phyloP scores from a whole-genome alignment of 2,888 invertebrate genomes.

The Corythucha ciliata region DNA sequence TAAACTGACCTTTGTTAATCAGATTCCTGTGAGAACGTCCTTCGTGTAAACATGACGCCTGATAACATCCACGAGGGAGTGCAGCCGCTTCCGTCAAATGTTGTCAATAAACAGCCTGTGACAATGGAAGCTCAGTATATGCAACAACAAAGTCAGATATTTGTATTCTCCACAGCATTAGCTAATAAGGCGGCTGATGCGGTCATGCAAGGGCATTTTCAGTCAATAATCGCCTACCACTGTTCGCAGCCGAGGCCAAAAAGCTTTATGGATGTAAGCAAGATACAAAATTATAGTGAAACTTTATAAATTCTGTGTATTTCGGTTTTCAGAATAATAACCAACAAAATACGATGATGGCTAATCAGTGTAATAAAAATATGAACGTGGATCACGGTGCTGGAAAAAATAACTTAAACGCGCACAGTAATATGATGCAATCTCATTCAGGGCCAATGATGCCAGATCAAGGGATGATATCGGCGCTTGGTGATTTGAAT shows the following conservation, averaged over 20 bases:
- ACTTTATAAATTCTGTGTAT: neutral
- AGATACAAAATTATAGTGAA: neutral
- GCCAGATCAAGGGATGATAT: constrained; percentile 32
- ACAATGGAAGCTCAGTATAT: constrained; percentile 77
- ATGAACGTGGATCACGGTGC: constrained; percentile 26
- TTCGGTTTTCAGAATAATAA: constrained; percentile 23
- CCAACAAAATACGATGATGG: constrained; percentile 28
- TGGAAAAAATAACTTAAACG: constrained; percentile 21
- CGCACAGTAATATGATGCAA: constrained; percentile 25
- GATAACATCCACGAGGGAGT: constrained; percentile 39
- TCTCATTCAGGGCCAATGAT: constrained; percentile 24
- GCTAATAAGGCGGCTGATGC: constrained; percentile 93
- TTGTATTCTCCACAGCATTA: constrained; percentile 88
- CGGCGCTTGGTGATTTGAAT: constrained; percentile 34
- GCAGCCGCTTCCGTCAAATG: constrained; percentile 66
- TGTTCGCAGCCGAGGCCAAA: constrained; percentile 92
- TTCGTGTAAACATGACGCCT: constrained; percentile 29
- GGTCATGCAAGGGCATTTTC: constrained; percentile 78
- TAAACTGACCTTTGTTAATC: too few relatives aligned
- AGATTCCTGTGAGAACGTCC: constrained; percentile 32
- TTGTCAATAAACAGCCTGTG: constrained; percentile 61
- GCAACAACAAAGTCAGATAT: constrained; percentile 97
- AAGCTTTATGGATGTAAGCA: constrained; percentile 75
- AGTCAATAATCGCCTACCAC: constrained; percentile 88
- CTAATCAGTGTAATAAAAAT: constrained; percentile 26